Evolutionary conservation across 1,140 invertebrate genomes (phyloP), one percentile per base, ranked within the genome.

Genomic region (Pteromalus puparum): DNA sequence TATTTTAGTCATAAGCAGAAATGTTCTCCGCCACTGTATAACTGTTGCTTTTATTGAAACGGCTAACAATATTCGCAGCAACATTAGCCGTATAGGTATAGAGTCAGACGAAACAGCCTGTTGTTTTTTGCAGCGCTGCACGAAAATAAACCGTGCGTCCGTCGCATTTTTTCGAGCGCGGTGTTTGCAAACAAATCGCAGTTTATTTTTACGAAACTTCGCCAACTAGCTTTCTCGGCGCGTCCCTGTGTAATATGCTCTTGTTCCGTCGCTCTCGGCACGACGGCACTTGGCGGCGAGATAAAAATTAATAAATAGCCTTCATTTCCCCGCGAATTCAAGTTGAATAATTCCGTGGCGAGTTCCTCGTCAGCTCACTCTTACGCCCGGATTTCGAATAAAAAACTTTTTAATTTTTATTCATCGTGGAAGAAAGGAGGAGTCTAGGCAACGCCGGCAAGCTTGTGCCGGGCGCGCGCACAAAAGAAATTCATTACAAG

Each of bases 401-500:
- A 74, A 38, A 83, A 84, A 84, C 42, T 73, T 79, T 84, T 84
- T 84, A 70, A 78, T 84, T 84, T 84, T 84, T 65, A 84, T 84
- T 84, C 82, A 84, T 73, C 38, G 6, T 72, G 74, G 18, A 42
- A 53, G 34, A 28, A 48, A 79, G 61, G 42, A 77, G 68, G 30
- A 34, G 30, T n/a, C n/a, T n/a, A n/a, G n/a, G n/a, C n/a, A n/a
- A 5, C 30, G 4, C 21, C 21, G 5, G 53, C 53, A 61, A 61
- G 53, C 53, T n/a, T 53, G 26, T 24, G 28, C 34, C 28, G 42
- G n/a, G n/a, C n/a, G 30, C 34, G 26, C 6, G 61, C 12, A 73
- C 28, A 84, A 84, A 84, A 78, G 76, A 84, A 84, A 84, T 84
- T 77, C 82, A 84, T 84, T 84, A 79, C 76, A 84, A 78, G 68